phyloP scores from a whole-genome alignment of 2,797 vertebrate species.

The Gadopsis marmoratus region DNA sequence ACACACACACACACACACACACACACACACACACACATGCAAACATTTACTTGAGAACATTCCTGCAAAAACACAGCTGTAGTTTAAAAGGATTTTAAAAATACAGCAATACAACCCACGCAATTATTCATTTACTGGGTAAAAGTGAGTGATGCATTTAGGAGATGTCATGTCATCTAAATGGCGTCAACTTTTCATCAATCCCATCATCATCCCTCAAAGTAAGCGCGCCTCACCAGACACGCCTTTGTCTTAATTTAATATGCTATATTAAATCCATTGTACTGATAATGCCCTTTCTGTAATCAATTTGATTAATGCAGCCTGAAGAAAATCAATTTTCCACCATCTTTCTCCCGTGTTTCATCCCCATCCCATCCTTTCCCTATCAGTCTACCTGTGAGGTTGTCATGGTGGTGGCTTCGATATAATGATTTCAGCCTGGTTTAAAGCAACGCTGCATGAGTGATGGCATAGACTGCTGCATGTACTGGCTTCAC shows the following conservation, averaged over 20 bases:
- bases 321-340: conserved; percentile 77
- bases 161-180: conserved; percentile 8
- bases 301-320: conserved; percentile 81
- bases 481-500: conserved; percentile 45
- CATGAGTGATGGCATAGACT: conserved; percentile 63
- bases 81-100: conserved; percentile 1
- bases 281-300: conserved; percentile 79
- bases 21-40: not conserved
- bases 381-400: conserved; percentile 56
- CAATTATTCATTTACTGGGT: not conserved
- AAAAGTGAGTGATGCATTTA: conserved; percentile 21
- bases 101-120: not conserved
- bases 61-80: conserved; percentile 14
- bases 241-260: conserved; percentile 79
- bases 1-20: not conserved
- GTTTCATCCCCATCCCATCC: conserved; percentile 53
- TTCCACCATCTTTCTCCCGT: conserved; percentile 63
- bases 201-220: conserved; percentile 68
- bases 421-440: conserved; percentile 68
- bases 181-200: conserved; percentile 51
- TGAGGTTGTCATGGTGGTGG: conserved; percentile 65
- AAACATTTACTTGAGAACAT: not conserved
- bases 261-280: conserved; percentile 77
- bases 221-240: conserved; percentile 57
- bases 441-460: conserved; percentile 64